Base-by-base conservation (phyloP, 2,888 invertebrate genomes). In the Empis stercorea region DNA sequence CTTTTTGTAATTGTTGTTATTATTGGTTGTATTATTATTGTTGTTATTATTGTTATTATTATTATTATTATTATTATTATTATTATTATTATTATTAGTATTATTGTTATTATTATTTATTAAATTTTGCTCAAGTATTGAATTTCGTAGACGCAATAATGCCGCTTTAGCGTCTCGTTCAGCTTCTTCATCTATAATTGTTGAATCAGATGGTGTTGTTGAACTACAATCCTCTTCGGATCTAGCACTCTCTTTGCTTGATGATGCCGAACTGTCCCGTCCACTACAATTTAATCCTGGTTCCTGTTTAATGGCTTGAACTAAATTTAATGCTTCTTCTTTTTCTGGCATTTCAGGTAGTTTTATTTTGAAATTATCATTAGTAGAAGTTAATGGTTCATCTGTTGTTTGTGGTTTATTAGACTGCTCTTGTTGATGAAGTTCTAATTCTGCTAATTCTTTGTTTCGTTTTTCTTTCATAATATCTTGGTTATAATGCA, bases 241-340 rank as follows among this genome's bases (percentile, higher is more conserved):
- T 27, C 38, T 17, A n/a, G 43, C 10, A 36, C 45, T 43, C 10
- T 45, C 43, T 16, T 43, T 43, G n/a, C 30, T 27, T 32, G 44
- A 30, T 14, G 37, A 7, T 10, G 36, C 16, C 30, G 32, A 17
- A 59, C 44, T 44, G 56, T 55, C 36, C 58, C 55, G 44, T 59
- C 56, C 11, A 55, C 56, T 15, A 37, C 44, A 27, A 56, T 55
- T 37, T 56, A 53, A 44, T 51, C 52, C 34, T 52, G 54, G 46
- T 50, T 56, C 30, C 54, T 44, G 48, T 56, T 54, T 54, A 14
- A 54, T 52, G 32, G 58, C 60, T 55, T 65, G 66, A 17, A 64
- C 64, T 47, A 68, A 58, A 58, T 68, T 68, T 46, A 68, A 54
- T n/a, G 66, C 66, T 44, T 63, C 65, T 32, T 63, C 60, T 11